These are phyloP conservation scores for Mamestra brassicae DNA, from an alignment of 2,888 invertebrate species.

Conservation along the genomic window DNA sequence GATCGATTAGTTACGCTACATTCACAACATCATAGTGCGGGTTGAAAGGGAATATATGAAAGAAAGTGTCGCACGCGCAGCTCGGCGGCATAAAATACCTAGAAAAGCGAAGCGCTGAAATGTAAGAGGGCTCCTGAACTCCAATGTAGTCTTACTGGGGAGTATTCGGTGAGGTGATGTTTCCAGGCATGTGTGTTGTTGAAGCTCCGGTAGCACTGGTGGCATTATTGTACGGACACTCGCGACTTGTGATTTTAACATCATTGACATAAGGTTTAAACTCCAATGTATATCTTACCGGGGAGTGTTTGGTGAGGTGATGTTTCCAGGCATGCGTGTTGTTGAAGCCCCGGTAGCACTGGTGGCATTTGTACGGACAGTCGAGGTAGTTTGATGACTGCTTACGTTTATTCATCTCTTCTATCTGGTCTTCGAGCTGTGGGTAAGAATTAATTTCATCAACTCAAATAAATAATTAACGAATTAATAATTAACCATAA, in stretches of 20 bases:
- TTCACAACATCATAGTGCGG: too few relatives aligned
- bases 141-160: slow-evolving; percentile 73
- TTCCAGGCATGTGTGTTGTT: slow-evolving; percentile 84
- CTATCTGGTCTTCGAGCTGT: slow-evolving; percentile 83
- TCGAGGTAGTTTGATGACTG: slow-evolving; percentile 83
- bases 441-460: neutral
- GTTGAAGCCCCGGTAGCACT: slow-evolving; percentile 86
- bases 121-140: too few relatives aligned
- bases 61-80: too few relatives aligned
- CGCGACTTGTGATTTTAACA: neutral
- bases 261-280: neutral
- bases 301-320: slow-evolving; percentile 82
- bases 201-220: slow-evolving; percentile 85
- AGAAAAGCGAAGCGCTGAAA: too few relatives aligned
- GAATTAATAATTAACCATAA: too few relatives aligned
- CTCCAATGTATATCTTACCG: slow-evolving; percentile 69
- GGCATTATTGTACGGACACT: slow-evolving; percentile 81
- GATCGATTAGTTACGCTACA: too few relatives aligned
- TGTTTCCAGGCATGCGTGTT: slow-evolving; percentile 84
- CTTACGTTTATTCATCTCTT: slow-evolving; percentile 81
- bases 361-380: slow-evolving; percentile 80
- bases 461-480: too few relatives aligned
- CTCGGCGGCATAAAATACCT: too few relatives aligned
- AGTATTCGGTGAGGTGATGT: slow-evolving; percentile 83
- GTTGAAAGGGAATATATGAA: too few relatives aligned